A percentile compares a stretch with the other conserved stretches of the same genome.
phyloP scores from a whole-genome alignment of 2,113 vertebrate genomes.

The Asarcornis scutulata region DNA sequence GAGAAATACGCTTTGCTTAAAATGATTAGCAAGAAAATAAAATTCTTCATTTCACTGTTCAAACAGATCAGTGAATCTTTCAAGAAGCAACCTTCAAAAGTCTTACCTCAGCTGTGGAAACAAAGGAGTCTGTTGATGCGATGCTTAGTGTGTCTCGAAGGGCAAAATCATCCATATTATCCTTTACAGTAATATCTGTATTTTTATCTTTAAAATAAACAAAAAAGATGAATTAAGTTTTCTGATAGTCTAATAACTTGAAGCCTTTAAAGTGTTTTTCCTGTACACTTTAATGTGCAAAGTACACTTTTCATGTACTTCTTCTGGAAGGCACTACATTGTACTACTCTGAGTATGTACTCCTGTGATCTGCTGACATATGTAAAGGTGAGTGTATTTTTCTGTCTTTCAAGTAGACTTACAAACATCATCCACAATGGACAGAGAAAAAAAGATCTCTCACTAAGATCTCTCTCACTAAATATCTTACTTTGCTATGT shows the following conservation, averaged over 20 bases:
- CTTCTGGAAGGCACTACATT: neutral
- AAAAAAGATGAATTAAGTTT: neutral
- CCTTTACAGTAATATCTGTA: constrained; percentile 78
- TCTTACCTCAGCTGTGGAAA: constrained; percentile 92
- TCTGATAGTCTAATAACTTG: neutral
- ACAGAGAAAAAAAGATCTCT: neutral
- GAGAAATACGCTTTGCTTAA: neutral
- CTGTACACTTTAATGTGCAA: neutral
- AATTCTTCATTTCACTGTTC: neutral
- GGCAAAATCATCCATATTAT: constrained; percentile 82
- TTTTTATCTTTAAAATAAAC: constrained; percentile 81
- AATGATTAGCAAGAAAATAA: neutral
- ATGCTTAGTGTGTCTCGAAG: constrained; percentile 87
- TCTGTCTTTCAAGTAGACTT: neutral
- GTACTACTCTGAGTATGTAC: neutral
- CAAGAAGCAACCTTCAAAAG: neutral
- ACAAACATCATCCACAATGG: neutral
- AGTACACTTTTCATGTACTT: neutral
- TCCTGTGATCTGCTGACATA: neutral
- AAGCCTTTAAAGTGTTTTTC: neutral
- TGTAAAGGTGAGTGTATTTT: neutral
- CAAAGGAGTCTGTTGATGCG: constrained; percentile 91
- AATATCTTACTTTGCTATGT: neutral
- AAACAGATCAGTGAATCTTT: neutral
- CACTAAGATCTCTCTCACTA: neutral